Base-by-base conservation (phyloP, 1,140 invertebrate genomes). In the Brachionus koreanus region DNA sequence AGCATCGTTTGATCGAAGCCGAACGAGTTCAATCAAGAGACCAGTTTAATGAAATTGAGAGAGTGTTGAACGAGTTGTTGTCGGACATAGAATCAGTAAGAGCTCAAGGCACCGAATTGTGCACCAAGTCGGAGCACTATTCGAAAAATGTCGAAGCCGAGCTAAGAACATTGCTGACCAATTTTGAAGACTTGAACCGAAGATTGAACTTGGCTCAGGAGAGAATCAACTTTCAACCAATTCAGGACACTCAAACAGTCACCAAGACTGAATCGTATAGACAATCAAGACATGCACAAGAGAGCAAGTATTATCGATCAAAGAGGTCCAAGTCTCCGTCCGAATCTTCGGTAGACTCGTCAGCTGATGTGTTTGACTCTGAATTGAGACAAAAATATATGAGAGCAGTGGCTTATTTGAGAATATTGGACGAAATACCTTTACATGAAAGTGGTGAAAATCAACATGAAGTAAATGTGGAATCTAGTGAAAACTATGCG, bases 181-280 rank as follows among this genome's bases (percentile, higher is more conserved):
- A 61, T 65, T 79, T 79, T 37, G 76, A 79, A 25, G 76, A 79
- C 57, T 65, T 79, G 49, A 79, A 79, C 57, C 7, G 76, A 57
- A 25, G 76, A 39, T 16, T 61, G 6, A 79, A 79, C 29, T 43
- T 79, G 5, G 49, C 46, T 13, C 49, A 79, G 19, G 76, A 79
- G 35, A 35, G 46, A 35, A 12, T 39, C 6, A 42, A 74, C 19
- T 69, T 69, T 25, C 39, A 74, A 25, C 13, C 16, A 39, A 61
- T 52, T 39, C 49, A 79, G 35, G 76, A 79, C 6, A 23, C 29
- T 23, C 46, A 57, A 79, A 42, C 49, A 61, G 46, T 61, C 16
- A 65, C 49, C 35, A 49, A 57, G 12, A 65, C 61, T 10, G 61
- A 57, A 57, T 61, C 49, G 0, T 23, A 43, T 12, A 23, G 39